Base-by-base conservation (phyloP, 2,797 vertebrate genomes). In the Chrosomus eos region DNA sequence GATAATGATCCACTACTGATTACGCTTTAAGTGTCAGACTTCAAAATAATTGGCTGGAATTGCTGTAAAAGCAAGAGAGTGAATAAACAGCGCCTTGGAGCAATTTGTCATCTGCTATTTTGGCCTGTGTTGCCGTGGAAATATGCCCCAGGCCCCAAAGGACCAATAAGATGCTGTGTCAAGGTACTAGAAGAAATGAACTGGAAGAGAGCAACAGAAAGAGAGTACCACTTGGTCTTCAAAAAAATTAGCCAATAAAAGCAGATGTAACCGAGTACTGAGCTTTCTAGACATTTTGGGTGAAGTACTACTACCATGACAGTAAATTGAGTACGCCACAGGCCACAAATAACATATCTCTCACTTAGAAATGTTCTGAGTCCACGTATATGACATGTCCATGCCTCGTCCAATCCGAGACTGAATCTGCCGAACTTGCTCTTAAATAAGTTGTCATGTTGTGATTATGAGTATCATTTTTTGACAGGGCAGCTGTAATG, bases 11-110 rank as follows among this genome's bases (percentile, higher is more conserved):
- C 76, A 55, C 83, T 80, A 78, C 84, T 87, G 85, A 90, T 89
- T 82, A 77, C 31, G 72, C 82, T 88, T 88, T 87, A 88, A 87
- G 81, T 79, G 82, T 71, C 79, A 88, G 86, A 87, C 87, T 86
- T 89, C 77, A 85, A 88, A 87, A 89, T 90, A 91, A 92, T 89
- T 91, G 90, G 85, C 68, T 60, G 85, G 83, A 90, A 89, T 86
- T 88, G 84, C 84, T 88, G 81, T 79, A 89, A 86, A 80, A 85
- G 83, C 84, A 84, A 78, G 77, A 48, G 58, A 87, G 83, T 88
- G 86, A 87, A 87, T 82, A 89, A 89, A 86, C 82, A 86, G 86
- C 48, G 58, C 84, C 86, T 76, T 80, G 18, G 80, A 83, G 86
- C 85, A 67, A 87, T 88, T 89, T 85, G 66, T 91, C 88, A 87